A percentile compares a stretch with the other conserved stretches of the same genome.
phyloP scores from a whole-genome alignment of 2,888 invertebrate genomes.

The Neoaliturus tenellus region DNA sequence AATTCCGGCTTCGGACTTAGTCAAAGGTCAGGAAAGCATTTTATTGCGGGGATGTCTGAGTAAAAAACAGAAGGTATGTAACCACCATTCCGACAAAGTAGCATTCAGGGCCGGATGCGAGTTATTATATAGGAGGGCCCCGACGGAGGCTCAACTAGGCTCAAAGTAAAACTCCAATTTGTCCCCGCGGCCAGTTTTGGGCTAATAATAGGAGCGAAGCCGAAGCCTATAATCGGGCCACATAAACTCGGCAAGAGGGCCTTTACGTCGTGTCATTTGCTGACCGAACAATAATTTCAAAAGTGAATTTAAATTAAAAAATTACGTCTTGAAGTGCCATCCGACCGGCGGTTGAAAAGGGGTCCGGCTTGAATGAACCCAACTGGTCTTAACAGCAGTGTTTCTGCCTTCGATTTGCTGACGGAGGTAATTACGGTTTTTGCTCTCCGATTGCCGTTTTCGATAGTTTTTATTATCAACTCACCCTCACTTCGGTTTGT shows the following conservation, averaged over 20 bases:
- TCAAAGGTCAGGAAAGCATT: conserved; percentile 34
- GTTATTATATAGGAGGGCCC: conserved; percentile 38
- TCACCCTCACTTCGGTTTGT: too few species aligned
- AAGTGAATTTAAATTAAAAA: conserved; percentile 48
- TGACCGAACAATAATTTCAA: conserved; percentile 28
- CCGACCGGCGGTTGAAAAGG: conserved; percentile 11
- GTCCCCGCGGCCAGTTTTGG: conserved; percentile 41
- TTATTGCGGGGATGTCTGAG: conserved; percentile 21
- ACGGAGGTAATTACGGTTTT: neutral
- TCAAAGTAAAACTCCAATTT: conserved; percentile 52
- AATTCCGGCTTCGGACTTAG: neutral
- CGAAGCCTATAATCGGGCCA: conserved; percentile 22
- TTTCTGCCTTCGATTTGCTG: neutral
- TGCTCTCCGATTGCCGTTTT: neutral
- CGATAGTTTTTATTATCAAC: neutral
- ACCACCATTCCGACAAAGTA: conserved; percentile 46
- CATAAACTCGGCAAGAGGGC: conserved; percentile 33
- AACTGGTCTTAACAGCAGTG: neutral
- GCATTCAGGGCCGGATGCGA: conserved; percentile 26
- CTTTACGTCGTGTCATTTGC: conserved; percentile 37
- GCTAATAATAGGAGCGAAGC: conserved; percentile 34
- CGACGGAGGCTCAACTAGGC: conserved; percentile 31
- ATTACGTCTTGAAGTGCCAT: conserved; percentile 30
- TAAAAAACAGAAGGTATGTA: conserved; percentile 40
- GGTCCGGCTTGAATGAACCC: neutral